Percentiles rank a stretch among this genome's conserved stretches.
phyloP scores from a whole-genome alignment of 2,113 vertebrate genomes.

The Ginglymostoma cirratum region DNA sequence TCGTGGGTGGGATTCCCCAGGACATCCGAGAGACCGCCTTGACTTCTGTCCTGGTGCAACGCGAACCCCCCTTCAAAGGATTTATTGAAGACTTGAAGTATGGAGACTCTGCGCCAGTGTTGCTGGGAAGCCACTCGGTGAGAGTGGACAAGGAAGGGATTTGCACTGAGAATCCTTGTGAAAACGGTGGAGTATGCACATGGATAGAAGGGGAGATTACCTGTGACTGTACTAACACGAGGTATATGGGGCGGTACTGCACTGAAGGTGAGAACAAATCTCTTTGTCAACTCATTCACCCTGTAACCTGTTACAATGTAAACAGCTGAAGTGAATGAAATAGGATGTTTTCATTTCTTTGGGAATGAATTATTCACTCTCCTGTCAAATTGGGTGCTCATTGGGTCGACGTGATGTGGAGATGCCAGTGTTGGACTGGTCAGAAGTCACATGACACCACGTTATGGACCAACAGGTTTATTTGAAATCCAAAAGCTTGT shows the following conservation, averaged over 20 bases:
- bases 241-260: constrained; percentile 82
- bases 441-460: too few species aligned
- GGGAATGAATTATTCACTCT: background rate
- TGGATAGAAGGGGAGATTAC: constrained; percentile 78
- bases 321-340: background rate
- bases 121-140: constrained; percentile 78
- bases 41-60: constrained; percentile 74
- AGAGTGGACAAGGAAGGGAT: constrained; percentile 80
- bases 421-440: too few species aligned
- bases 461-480: too few species aligned
- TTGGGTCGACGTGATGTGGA: too few species aligned
- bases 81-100: constrained; percentile 87
- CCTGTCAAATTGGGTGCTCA: too few species aligned
- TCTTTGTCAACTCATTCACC: background rate
- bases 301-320: background rate
- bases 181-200: constrained; percentile 88
- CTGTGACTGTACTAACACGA: constrained; percentile 91
- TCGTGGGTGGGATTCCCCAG: constrained; percentile 79
- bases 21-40: constrained; percentile 80
- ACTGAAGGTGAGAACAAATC: constrained; percentile 78
- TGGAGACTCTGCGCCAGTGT: constrained; percentile 74
- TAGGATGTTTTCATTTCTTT: background rate
- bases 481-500: too few species aligned
- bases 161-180: constrained; percentile 84
- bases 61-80: constrained; percentile 74